Conservation (phyloP, 2,113 vertebrate genomes). For the Hydrochoerus hydrochaeris region DNA sequence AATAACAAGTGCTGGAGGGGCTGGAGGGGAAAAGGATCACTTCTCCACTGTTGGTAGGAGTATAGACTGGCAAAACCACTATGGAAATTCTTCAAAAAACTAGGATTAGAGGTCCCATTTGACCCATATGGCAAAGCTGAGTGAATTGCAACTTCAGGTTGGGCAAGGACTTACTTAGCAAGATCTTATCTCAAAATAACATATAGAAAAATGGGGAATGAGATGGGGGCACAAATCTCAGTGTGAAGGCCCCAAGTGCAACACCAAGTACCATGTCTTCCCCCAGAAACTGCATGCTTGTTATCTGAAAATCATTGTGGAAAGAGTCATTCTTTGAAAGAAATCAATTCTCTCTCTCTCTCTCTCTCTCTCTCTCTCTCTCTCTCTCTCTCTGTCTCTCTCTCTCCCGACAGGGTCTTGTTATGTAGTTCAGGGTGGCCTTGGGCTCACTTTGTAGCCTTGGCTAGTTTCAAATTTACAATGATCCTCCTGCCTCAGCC, state of each 20-base stretch:
- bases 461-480: too few relatives aligned
- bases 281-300: neutral
- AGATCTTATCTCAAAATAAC: neutral
- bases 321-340: neutral
- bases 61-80: neutral
- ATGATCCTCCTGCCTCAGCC: too few relatives aligned
- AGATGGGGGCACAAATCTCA: neutral
- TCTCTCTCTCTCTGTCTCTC: too few relatives aligned
- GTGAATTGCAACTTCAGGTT: neutral
- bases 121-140: neutral
- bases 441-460: too few relatives aligned
- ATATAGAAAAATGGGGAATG: neutral
- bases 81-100: neutral
- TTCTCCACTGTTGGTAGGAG: neutral
- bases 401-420: too few relatives aligned
- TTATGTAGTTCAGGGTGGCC: too few relatives aligned
- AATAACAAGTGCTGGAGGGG: neutral
- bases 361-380: too few relatives aligned
- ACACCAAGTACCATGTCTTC: neutral
- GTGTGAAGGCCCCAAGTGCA: neutral
- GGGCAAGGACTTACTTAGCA: neutral
- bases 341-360: too few relatives aligned
- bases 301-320: neutral
- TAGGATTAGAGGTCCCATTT: neutral
- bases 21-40: neutral